Evolutionary conservation across 2,797 vertebrate genomes (phyloP), one percentile per base, ranked within the genome.

Genomic region (Amazona ochrocephala): DNA sequence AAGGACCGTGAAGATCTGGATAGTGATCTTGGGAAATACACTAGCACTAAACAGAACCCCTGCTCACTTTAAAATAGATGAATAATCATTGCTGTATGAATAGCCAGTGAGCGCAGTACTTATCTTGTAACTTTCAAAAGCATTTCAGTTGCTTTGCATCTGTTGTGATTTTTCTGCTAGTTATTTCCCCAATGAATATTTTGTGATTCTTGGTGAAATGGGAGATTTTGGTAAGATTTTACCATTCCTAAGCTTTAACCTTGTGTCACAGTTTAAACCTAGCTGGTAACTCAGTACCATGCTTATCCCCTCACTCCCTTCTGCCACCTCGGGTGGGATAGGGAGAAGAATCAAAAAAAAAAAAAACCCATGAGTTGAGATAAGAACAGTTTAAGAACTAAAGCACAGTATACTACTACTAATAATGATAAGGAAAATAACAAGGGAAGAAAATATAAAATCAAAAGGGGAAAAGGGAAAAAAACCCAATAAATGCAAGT

Each of bases 1-100:
- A 94, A 24, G 84, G 83, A 83, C 80, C 95, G n/a, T 62, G 93
- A 86, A 89, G 50, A 71, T 94, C 93, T 95, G 82, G 71, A 92
- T 93, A 37, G 29, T 89, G 64, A 86, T 96, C 24, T 78, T 90
- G 92, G 92, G 78, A 96, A 93, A 83, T 21, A 87, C 3, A 66
- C 50, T 67, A 64, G 18, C 74, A 72, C 51, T 75, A 78, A 93
- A 73, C 23, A 89, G 20, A 67, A 56, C 8, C 78, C 66, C 37
- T 84, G 42, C 70, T 76, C 56, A 37, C 44, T 93, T 90, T 68
- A 65, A 71, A 75, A 70, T 51, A 53, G 42, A 84, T 64, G 32
- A 93, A 96, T 86, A 78, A 91, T 83, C 47, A 39, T 54, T 81
- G 24, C 41, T 75, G 75, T 76, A 50, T 71, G 75, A 87, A 74